phyloP scores from a whole-genome alignment of 2,888 invertebrate species.

The Neelides folsomi region DNA sequence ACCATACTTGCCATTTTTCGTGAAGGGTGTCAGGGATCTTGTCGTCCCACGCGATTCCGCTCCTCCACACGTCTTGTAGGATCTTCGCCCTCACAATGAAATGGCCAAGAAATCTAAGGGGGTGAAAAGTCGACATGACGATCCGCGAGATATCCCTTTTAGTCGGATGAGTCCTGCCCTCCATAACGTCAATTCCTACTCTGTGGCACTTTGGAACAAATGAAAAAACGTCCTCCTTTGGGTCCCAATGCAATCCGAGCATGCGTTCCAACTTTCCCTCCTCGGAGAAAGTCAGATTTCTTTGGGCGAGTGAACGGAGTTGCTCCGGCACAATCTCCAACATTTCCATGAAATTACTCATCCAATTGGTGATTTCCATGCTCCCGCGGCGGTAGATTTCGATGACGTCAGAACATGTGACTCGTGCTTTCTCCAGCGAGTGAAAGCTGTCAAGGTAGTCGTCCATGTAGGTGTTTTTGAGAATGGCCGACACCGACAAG shows the following conservation, averaged over 20 bases:
- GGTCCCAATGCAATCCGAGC: conserved; percentile 11
- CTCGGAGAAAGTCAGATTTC: background rate
- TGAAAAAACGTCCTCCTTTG: conserved; percentile 6
- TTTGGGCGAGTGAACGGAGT: background rate
- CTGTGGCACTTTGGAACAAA: conserved; percentile 6
- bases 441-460: conserved; percentile 12
- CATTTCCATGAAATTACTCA: conserved; percentile 2
- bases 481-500: conserved; percentile 10
- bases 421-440: conserved; percentile 8
- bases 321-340: conserved; percentile 3
- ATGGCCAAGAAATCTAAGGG: conserved; percentile 33
- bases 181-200: background rate
- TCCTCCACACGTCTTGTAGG: conserved; percentile 31
- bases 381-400: conserved; percentile 5
- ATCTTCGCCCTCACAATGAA: conserved; percentile 29
- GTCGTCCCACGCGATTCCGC: conserved; percentile 33
- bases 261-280: background rate
- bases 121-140: conserved; percentile 34
- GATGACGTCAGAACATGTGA: conserved; percentile 2
- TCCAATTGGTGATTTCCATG: conserved; percentile 10
- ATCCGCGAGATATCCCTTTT: conserved; percentile 28
- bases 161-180: conserved; percentile 17
- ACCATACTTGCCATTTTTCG: conserved; percentile 14
- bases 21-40: conserved; percentile 5
- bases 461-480: conserved; percentile 15